Base-by-base conservation (phyloP, 2,888 invertebrate species). In the Melitaea athalia region DNA sequence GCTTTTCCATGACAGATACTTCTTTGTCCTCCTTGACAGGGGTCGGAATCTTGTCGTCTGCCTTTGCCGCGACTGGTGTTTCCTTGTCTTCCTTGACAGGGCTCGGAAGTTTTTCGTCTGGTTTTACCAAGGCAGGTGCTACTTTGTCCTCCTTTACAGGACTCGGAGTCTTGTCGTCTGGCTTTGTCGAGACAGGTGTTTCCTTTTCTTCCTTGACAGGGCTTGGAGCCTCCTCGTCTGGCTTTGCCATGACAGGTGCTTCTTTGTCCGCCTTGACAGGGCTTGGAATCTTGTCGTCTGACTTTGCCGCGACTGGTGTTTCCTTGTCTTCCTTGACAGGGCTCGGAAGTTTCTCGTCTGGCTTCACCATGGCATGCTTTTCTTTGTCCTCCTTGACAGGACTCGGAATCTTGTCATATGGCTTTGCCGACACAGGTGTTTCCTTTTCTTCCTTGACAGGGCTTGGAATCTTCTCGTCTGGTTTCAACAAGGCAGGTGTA, bases 281-380 rank as follows among this genome's bases (percentile, higher is more conserved):
- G 8, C 62, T 71, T 3, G 68, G 61, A n/a, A 49, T 67, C 12
- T 72, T 75, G 0, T 74, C 70, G 1, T 63, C 38, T 0, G 55
- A 45, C 17, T 70, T 71, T 49, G 50, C 15, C 4, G 55, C 5
- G 15, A 31, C 3, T 5, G n/a, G 3, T 12, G 15, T 38, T 0
- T n/a, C 24, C 24, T 24, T 0, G 10, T 38, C 11, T 12, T 67
- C 71, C 8, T 72, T 68, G 2, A 59, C 12, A 3, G 64, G 63
- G 15, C 71, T 74, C 1, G 68, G 45, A n/a, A 61, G 38, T 24
- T 72, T 70, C 0, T 72, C 68, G 0, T 67, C 69, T 4, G 43
- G n/a, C 61, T 73, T 70, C 0, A 10, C 49, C 0, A 57, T 11
- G 70, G 71, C 1, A 68, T 63, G 8, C 17, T 6, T 38, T 10